Percentiles rank a stretch among this genome's conserved stretches.
phyloP scores from a whole-genome alignment of 30 jellyfish, hydroid and myxozoan species.

The Aurelia aurita region DNA sequence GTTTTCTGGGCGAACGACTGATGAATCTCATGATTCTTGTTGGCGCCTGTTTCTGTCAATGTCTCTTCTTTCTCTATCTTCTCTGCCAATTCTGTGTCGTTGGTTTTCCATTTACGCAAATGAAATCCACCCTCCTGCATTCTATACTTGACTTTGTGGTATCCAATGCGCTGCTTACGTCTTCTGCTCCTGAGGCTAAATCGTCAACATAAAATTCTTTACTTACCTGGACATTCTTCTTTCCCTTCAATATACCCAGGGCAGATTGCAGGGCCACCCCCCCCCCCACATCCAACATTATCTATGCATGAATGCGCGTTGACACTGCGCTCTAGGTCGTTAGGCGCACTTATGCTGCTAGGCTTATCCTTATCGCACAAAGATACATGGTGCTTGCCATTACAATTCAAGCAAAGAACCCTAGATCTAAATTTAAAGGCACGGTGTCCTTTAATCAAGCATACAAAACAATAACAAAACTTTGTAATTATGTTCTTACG shows the following conservation, averaged over 20 bases:
- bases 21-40: background rate
- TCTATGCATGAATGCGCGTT: too few relatives aligned
- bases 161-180: background rate
- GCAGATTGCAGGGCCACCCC: slow-evolving; percentile 23
- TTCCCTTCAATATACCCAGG: background rate
- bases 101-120: slow-evolving; percentile 15
- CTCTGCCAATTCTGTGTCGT: slow-evolving; percentile 4
- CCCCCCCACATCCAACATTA: background rate
- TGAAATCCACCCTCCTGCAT: background rate
- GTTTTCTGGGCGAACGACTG: background rate
- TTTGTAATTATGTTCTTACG: slow-evolving; percentile 7
- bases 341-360: too few relatives aligned
- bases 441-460: slow-evolving; percentile 11
- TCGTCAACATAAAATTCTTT: background rate
- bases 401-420: too few relatives aligned
- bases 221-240: background rate
- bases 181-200: background rate
- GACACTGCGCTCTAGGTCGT: too few relatives aligned
- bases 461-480: slow-evolving; percentile 8
- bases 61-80: background rate
- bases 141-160: background rate
- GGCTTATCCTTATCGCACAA: too few relatives aligned
- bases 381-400: too few relatives aligned
- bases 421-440: too few relatives aligned
- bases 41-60: background rate